These are phyloP conservation scores for Euura saliciscinereae DNA, from an alignment of 1,140 invertebrate genomes.

Conservation along the genomic window DNA sequence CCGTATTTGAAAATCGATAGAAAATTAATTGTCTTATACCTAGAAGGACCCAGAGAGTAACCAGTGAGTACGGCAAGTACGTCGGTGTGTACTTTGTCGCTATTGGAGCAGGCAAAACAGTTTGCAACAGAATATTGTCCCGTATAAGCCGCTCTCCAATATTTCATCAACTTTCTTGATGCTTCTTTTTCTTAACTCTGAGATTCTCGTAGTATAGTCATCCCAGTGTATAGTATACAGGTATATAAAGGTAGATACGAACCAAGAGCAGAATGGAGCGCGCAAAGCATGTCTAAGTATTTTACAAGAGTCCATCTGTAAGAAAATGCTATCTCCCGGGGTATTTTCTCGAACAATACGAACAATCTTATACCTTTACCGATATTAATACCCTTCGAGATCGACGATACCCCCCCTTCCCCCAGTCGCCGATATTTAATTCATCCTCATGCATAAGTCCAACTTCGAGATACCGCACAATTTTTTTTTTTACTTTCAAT, in stretches of 20 bases:
- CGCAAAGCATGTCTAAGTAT: conserved; percentile 49
- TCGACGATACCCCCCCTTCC: neutral
- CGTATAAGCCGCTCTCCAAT: conserved; percentile 58
- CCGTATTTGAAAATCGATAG: no score
- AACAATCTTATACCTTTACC: neutral
- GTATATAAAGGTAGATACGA: no score
- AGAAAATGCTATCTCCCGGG: conserved; percentile 37
- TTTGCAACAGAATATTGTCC: conserved; percentile 59
- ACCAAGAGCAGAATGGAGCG: conserved; percentile 29
- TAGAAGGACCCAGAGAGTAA: no score
- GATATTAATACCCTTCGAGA: neutral
- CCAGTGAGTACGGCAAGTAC: no score
- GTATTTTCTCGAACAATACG: conserved; percentile 12
- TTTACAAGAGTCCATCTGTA: conserved; percentile 44
- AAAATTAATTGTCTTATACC: no score
- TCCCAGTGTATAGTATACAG: neutral
- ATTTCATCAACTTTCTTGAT: conserved; percentile 60
- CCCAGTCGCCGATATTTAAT: neutral
- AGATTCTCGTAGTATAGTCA: neutral
- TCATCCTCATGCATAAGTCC: no score
- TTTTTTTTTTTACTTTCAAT: no score
- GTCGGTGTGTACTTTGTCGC: conserved; percentile 5
- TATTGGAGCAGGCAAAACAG: conserved; percentile 49
- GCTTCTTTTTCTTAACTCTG: conserved; percentile 37
- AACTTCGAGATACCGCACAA: no score